These are phyloP conservation scores for Nasonia giraulti DNA, from an alignment of 1,140 invertebrate genomes.

Conservation along the genomic window DNA sequence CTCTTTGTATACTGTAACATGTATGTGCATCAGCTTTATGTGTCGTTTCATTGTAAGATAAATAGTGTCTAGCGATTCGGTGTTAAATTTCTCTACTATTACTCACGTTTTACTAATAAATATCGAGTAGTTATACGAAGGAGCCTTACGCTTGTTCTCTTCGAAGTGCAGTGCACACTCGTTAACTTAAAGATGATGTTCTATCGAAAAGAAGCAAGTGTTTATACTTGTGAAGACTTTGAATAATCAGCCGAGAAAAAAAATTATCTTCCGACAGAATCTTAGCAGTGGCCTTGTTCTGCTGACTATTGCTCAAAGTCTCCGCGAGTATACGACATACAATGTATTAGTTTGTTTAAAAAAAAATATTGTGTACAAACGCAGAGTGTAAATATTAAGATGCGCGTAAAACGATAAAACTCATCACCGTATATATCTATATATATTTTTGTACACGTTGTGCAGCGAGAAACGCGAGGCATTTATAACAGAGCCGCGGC, in stretches of 20 bases:
- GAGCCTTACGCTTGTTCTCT: neutral
- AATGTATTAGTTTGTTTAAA: neutral
- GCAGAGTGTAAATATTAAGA: conserved; percentile 24
- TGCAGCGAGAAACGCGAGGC: conserved; percentile 8
- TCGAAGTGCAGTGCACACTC: neutral
- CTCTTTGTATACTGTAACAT: neutral
- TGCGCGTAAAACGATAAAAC: neutral
- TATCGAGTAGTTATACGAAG: neutral
- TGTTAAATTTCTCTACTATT: neutral
- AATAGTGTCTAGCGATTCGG: neutral
- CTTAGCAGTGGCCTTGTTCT: too few species aligned
- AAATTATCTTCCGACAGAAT: too few species aligned
- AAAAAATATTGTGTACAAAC: conserved; percentile 5
- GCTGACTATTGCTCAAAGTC: too few species aligned
- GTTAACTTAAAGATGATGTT: neutral
- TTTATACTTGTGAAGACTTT: too few species aligned
- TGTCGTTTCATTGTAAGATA: neutral
- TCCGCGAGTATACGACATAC: too few species aligned
- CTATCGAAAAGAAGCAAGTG: too few species aligned
- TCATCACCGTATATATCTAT: neutral
- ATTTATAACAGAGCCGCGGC: neutral
- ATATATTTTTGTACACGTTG: conserved; percentile 27
- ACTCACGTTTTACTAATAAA: neutral
- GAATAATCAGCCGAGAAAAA: too few species aligned
- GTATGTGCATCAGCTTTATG: neutral